Base-by-base conservation (phyloP, 2,888 invertebrate genomes). In the Protophormia terraenovae region DNA sequence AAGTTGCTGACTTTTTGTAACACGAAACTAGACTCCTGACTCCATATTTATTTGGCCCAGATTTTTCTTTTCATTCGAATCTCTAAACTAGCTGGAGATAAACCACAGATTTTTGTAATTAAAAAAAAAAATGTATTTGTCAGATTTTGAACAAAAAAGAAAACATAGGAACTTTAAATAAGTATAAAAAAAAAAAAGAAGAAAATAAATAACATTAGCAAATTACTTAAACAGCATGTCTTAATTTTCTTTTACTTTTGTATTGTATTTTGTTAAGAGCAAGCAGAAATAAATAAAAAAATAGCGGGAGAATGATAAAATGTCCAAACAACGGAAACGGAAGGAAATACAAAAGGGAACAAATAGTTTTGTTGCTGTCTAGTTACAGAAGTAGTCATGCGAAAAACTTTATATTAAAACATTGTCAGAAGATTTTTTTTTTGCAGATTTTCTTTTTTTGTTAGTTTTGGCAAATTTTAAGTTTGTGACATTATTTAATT, bases 331-430 rank as follows among this genome's bases (percentile, higher is more conserved):
- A n/a, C 32, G 64, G 29, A 62, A 66, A 35, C 64, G 79, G 64
- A 60, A 83, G 67, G 29, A 47, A 47, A 19, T 45, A n/a, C 16
- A n/a, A 67, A 60, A 75, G 38, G 72, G 58, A 55, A 64, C 71
- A 69, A 77, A 83, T 76, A 58, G 53, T 71, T 71, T 64, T 69
- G 62, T 41, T 41, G 22, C 24, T 77, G 38, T 55, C 29, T 67
- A 50, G 32, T 64, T 32, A 55, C 4, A n/a, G n/a, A 64, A 62
- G 47, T 38, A 58, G 66, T 76, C 75, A 55, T 83, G 77, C 76
- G 64, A 55, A 64, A 77, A 67, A 75, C 14, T 66, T n/a, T 24
- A 3, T 41, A n/a, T n/a, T n/a, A 27, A 66, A 41, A 75, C 55
- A 69, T 67, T 67, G 7, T 66, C 7, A 69, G 62, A 5, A 41